A percentile compares a stretch with the other conserved stretches of the same genome.
Conservation (phyloP, 1,140 invertebrate species). For the Hycleus phaleratus region DNA sequence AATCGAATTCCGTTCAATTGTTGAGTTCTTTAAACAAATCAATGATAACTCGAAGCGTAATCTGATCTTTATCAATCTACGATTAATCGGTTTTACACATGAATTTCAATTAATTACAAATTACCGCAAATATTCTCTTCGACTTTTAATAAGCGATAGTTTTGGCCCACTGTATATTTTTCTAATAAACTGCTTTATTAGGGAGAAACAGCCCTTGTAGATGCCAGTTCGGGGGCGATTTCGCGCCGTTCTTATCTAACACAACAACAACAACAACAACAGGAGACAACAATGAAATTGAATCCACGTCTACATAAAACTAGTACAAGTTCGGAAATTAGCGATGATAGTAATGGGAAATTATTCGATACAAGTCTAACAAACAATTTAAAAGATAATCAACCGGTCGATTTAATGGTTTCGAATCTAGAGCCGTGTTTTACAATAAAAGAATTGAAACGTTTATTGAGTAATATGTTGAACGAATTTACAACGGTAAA, state of each 20-base stretch:
- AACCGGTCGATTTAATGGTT: slow-evolving; percentile 58
- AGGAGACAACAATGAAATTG: neutral
- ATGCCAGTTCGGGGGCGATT: neutral
- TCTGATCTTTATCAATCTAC: too few relatives aligned
- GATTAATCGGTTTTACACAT: too few relatives aligned
- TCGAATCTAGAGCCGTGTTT: slow-evolving; percentile 72
- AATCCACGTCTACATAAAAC: slow-evolving; percentile 12
- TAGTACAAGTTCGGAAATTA: slow-evolving; percentile 25
- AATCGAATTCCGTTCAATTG: slow-evolving; percentile 10
- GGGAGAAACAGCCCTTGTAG: neutral
- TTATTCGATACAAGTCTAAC: neutral
- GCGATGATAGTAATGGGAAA: slow-evolving; percentile 18
- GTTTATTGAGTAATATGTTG: slow-evolving; percentile 57
- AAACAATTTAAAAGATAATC: slow-evolving; percentile 10
- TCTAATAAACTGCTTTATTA: too few relatives aligned
- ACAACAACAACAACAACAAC: neutral
- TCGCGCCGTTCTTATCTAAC: neutral
- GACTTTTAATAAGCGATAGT: too few relatives aligned
- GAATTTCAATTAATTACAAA: too few relatives aligned
- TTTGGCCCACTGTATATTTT: too few relatives aligned
- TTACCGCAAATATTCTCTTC: too few relatives aligned
- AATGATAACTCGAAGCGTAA: too few relatives aligned
- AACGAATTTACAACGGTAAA: slow-evolving; percentile 60
- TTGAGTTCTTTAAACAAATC: too few relatives aligned
- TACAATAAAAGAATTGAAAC: slow-evolving; percentile 61